Base-by-base conservation (phyloP, 2,888 invertebrate species). In the Oeneis ivallda region DNA sequence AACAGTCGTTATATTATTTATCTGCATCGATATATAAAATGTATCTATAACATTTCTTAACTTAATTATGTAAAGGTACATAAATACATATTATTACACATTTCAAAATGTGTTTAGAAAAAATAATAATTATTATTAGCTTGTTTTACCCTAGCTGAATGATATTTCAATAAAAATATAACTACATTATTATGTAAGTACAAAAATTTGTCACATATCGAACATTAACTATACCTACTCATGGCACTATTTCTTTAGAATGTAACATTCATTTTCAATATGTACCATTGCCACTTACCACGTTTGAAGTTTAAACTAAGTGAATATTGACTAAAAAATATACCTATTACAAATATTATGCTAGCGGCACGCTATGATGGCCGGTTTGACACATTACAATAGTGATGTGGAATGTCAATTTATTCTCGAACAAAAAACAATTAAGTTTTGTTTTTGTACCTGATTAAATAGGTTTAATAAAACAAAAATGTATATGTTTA, bases 161-260 rank as follows among this genome's bases (percentile, higher is more conserved):
- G 79, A 85, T 80, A 78, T 81, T 80, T 82, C 76, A 79, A 81
- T 82, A 82, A 82, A 84, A 85, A 74, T 76, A 71, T 70, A 74
- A 71, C 67, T 86, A 88, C n/a, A n/a, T n/a, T n/a, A n/a, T n/a
- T n/a, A n/a, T n/a, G n/a, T n/a, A n/a, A 89, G 76, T 89, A 90
- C 89, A 91, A 81, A n/a, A 56, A 76, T 82, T 84, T 83, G 77
- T 84, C 79, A 82, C 81, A 83, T 68, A 76, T 79, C 75, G 74
- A 78, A 82, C 53, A 54, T 80, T 72, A 65, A 81, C 68, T 70
- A 75, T 83, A 19, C 11, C 8, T 19, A 81, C 70, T 71, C 79
- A 90, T 91, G 90, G 89, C 90, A 90, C 88, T 80, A 86, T 87
- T 86, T 83, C 85, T 84, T 84, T 80, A 82, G 80, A 86, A 87